These are phyloP conservation scores for Onchidella celtica DNA, from an alignment of 2,888 invertebrate genomes.

Conservation along the genomic window DNA sequence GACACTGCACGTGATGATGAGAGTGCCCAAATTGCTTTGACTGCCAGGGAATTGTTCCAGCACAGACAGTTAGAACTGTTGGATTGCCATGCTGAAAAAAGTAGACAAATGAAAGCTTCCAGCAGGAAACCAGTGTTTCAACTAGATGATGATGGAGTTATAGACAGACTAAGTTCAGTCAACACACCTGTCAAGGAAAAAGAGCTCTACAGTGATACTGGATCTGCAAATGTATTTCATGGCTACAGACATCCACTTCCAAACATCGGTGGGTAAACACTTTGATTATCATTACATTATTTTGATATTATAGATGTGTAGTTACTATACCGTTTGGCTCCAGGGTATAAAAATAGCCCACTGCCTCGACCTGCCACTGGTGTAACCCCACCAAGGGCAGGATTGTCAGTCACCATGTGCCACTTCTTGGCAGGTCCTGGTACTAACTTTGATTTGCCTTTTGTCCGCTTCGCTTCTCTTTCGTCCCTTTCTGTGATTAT, in stretches of 20 bases:
- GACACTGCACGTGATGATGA: conserved; percentile 14
- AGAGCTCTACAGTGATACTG: neutral
- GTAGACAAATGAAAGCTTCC: neutral
- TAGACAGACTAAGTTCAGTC: neutral
- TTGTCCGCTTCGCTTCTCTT: too few relatives aligned
- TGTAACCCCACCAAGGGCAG: too few relatives aligned
- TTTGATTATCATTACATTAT: too few relatives aligned
- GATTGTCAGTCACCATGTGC: too few relatives aligned
- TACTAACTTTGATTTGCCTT: too few relatives aligned
- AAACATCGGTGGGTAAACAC: neutral
- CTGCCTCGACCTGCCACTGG: too few relatives aligned
- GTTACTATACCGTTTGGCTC: too few relatives aligned
- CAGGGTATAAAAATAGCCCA: too few relatives aligned
- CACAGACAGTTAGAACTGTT: neutral
- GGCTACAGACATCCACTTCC: conserved; percentile 29
- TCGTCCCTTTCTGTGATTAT: too few relatives aligned
- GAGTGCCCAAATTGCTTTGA: neutral
- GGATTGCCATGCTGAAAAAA: neutral
- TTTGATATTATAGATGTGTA: too few relatives aligned
- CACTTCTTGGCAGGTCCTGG: too few relatives aligned
- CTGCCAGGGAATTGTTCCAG: neutral
- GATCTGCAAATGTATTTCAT: conserved; percentile 9
- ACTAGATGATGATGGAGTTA: conserved; percentile 60
- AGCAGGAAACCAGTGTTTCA: conserved; percentile 66
- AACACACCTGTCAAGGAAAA: neutral